Evolutionary conservation across 1,140 invertebrate genomes (phyloP).

Genomic region (Drosophila saltans): DNA sequence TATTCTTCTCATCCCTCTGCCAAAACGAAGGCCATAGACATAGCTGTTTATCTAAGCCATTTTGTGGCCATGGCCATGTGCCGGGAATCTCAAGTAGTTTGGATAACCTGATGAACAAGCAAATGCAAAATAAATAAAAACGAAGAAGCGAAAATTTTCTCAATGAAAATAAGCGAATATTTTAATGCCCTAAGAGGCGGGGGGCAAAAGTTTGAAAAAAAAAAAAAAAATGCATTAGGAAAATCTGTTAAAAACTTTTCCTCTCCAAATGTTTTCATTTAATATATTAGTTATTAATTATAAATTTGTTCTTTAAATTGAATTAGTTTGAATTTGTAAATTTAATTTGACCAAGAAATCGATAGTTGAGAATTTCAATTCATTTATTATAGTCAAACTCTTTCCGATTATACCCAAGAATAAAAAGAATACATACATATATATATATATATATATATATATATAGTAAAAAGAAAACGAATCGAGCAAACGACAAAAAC

Average conservation of each 20-base stretch:
- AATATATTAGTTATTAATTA: too few species aligned
- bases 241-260: not conserved
- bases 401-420: not conserved
- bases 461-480: conserved; percentile 44
- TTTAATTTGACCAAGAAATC: not conserved
- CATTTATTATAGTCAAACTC: not conserved
- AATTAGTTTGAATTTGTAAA: too few species aligned
- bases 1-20: not conserved
- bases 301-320: too few species aligned
- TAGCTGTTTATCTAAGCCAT: conserved; percentile 60
- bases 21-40: not conserved
- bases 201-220: not conserved
- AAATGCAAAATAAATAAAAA: conserved; percentile 71
- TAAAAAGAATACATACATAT: conserved; percentile 22
- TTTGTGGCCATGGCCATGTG: conserved; percentile 65
- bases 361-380: not conserved
- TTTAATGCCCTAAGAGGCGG: not conserved
- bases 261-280: too few species aligned
- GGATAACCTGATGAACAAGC: conserved; percentile 36
- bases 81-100: conserved; percentile 66
- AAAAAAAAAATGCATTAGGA: not conserved
- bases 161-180: conserved; percentile 17
- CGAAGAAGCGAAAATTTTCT: not conserved
- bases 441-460: conserved; percentile 30
- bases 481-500: conserved; percentile 25